phyloP scores from a whole-genome alignment of 2,888 invertebrate genomes.

The Caenorhabditis afra region DNA sequence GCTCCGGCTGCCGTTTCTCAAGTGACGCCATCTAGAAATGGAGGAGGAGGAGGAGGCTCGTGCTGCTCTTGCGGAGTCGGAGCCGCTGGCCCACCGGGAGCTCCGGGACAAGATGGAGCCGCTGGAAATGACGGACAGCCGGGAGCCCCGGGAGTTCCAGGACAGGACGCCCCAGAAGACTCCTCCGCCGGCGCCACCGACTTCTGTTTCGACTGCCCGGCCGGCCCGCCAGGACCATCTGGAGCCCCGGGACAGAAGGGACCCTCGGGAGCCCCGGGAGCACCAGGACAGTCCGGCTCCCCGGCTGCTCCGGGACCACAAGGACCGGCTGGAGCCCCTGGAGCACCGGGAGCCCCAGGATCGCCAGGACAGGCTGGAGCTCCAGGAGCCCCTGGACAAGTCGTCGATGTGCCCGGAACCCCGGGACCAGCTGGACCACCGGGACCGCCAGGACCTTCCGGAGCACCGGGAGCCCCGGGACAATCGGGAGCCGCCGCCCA shows the following conservation, averaged over 20 bases:
- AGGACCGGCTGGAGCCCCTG: conserved; percentile 64
- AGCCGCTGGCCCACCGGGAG: conserved; percentile 65
- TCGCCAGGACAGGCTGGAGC: conserved; percentile 66
- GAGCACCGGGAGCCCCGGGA: conserved; percentile 39
- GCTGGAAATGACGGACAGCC: conserved; percentile 68
- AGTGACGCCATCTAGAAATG: no score
- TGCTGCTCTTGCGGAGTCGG: conserved; percentile 65
- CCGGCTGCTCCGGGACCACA: conserved; percentile 62
- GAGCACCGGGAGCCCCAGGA: conserved; percentile 63
- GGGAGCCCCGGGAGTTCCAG: conserved; percentile 65
- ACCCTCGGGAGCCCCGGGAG: conserved; percentile 65
- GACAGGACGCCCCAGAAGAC: conserved; percentile 47
- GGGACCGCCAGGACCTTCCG: conserved; percentile 65
- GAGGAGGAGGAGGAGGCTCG: conserved; percentile 15
- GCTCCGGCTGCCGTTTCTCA: background rate
- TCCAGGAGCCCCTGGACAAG: conserved; percentile 66
- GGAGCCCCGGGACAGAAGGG: conserved; percentile 68
- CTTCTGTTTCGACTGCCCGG: conserved; percentile 72
- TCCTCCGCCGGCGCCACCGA: conserved; percentile 4
- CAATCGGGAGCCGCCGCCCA: conserved; percentile 29
- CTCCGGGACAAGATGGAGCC: conserved; percentile 68
- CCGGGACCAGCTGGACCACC: conserved; percentile 71
- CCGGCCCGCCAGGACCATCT: conserved; percentile 64
- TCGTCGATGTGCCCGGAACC: conserved; percentile 61
- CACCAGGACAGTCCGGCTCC: conserved; percentile 63